phyloP scores from a whole-genome alignment of 1,140 invertebrate species.

The Drosophila persimilis region DNA sequence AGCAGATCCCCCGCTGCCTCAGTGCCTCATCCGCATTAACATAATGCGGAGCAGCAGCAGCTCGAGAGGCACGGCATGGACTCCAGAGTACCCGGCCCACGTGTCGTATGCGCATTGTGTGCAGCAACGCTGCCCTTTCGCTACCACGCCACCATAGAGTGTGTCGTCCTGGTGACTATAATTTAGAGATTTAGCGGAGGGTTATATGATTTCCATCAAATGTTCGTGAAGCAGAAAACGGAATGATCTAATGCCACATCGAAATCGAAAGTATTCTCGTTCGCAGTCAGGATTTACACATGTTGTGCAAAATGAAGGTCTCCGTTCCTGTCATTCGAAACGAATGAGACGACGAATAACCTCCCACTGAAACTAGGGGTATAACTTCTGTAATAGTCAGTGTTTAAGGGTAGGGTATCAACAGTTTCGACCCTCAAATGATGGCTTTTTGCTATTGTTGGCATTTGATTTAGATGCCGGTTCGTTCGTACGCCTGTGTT shows the following conservation, averaged over 20 bases:
- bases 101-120: constrained; percentile 74
- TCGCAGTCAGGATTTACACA: no score
- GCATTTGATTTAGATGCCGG: constrained; percentile 54
- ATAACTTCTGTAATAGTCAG: no score
- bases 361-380: background rate
- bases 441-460: constrained; percentile 23
- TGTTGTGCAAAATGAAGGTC: no score
- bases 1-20: background rate
- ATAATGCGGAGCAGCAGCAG: constrained; percentile 71
- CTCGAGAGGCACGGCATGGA: constrained; percentile 42
- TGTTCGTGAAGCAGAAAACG: no score
- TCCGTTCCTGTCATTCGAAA: no score
- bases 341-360: no score
- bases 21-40: constrained; percentile 58
- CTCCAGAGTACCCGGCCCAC: constrained; percentile 21
- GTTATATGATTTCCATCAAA: no score
- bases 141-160: constrained; percentile 1
- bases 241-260: no score
- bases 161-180: no score
- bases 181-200: no score
- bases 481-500: background rate
- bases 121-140: constrained; percentile 26
- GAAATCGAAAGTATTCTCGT: no score
- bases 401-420: constrained; percentile 8
- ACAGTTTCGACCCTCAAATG: constrained; percentile 1